Conservation (phyloP, 2,888 invertebrate genomes). For the Temnothorax ravouxi region DNA sequence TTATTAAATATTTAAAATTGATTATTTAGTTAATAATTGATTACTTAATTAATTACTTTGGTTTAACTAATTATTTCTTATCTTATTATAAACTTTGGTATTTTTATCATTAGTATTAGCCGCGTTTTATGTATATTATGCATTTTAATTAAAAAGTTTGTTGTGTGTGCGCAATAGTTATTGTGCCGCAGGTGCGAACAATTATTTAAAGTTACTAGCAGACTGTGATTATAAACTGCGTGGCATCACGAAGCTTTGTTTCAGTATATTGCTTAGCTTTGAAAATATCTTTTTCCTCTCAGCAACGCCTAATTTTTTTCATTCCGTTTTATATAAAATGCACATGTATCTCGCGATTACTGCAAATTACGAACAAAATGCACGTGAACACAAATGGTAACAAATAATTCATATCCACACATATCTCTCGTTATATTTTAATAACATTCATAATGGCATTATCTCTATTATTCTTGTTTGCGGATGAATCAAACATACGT, state of each 20-base stretch:
- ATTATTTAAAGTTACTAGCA: not conserved
- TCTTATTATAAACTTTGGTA: not conserved
- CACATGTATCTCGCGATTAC: conserved; percentile 31
- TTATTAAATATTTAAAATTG: not conserved
- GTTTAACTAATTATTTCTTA: not conserved
- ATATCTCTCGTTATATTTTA: conserved; percentile 5
- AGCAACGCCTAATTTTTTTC: conserved; percentile 25
- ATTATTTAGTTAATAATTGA: not conserved
- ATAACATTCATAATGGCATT: not conserved
- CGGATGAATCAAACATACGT: conserved; percentile 5
- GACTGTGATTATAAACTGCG: conserved; percentile 17
- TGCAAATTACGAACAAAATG: conserved; percentile 14
- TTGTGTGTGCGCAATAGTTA: not conserved
- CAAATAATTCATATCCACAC: not conserved
- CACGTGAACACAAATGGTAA: conserved; percentile 11
- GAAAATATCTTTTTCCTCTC: not conserved
- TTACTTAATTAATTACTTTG: not conserved
- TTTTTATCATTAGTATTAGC: not conserved
- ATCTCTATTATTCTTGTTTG: conserved; percentile 2
- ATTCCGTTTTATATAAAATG: conserved; percentile 9
- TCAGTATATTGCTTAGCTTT: conserved; percentile 31
- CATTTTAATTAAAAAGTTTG: conserved; percentile 20
- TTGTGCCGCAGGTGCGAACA: not conserved
- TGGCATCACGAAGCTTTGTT: not conserved
- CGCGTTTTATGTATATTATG: not conserved